phyloP scores from a whole-genome alignment of 2,797 vertebrate species.

The Eulemur mongoz region DNA sequence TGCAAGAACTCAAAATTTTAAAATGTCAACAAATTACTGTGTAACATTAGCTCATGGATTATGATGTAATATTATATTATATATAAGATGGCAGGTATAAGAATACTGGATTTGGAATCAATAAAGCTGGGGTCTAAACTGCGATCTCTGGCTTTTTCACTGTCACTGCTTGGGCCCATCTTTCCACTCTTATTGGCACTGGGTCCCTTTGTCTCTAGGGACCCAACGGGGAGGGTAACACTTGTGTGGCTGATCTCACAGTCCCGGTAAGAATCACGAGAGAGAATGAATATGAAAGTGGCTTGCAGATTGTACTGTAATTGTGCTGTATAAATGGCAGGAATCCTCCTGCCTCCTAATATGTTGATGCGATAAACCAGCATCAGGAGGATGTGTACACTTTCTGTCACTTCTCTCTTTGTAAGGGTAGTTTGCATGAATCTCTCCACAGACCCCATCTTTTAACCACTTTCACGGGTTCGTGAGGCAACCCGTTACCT shows the following conservation, averaged over 20 bases:
- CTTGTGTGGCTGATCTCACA: conserved; percentile 50
- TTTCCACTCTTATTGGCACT: background rate
- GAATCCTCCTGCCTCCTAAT: background rate
- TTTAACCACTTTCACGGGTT: conserved; percentile 30
- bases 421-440: conserved; percentile 22
- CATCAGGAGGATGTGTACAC: background rate
- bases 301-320: conserved; percentile 34
- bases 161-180: background rate
- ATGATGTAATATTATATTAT: conserved; percentile 38
- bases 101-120: background rate
- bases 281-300: conserved; percentile 68
- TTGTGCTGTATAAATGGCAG: background rate
- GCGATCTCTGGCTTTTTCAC: background rate
- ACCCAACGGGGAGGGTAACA: background rate
- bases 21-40: conserved; percentile 4
- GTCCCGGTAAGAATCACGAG: conserved; percentile 59
- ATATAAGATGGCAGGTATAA: background rate
- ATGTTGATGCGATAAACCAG: background rate
- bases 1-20: conserved; percentile 13
- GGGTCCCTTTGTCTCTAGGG: background rate
- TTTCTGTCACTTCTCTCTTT: conserved; percentile 4
- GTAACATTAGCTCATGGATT: background rate
- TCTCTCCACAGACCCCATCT: conserved; percentile 41
- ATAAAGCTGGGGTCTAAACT: background rate
- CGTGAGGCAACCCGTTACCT: background rate